Conservation (phyloP, 2,797 vertebrate genomes). For the Leuciscus waleckii region DNA sequence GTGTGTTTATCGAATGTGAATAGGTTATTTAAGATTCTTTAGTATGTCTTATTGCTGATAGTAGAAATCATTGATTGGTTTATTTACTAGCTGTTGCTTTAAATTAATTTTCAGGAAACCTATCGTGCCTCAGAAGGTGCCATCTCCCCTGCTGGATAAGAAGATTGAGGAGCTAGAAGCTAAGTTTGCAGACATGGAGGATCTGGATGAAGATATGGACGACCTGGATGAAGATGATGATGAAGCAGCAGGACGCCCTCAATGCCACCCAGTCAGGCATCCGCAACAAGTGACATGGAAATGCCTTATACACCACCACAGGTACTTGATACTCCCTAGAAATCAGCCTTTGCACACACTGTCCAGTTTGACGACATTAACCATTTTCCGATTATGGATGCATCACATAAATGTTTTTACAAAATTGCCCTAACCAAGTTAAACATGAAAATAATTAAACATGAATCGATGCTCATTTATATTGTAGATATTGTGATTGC, state of each 20-base stretch:
- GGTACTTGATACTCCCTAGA: constrained; percentile 70
- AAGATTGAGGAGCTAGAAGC: constrained; percentile 97
- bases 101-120: constrained; percentile 81
- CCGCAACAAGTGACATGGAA: constrained; percentile 88
- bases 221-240: constrained; percentile 95
- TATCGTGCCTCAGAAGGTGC: constrained; percentile 94
- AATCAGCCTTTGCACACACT: neutral
- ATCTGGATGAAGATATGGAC: constrained; percentile 91
- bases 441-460: neutral
- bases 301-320: constrained; percentile 94
- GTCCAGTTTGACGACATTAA: neutral
- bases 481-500: neutral
- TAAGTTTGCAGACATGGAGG: constrained; percentile 95
- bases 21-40: neutral
- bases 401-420: neutral
- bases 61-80: neutral
- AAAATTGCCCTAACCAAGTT: neutral
- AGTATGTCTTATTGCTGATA: neutral
- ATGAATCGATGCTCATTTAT: neutral
- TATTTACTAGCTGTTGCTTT: neutral
- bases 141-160: constrained; percentile 93
- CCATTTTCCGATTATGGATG: neutral
- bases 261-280: constrained; percentile 91
- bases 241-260: constrained; percentile 85
- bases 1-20: neutral